phyloP scores from a whole-genome alignment of 2,113 vertebrate genomes.

The Callipepla squamata region DNA sequence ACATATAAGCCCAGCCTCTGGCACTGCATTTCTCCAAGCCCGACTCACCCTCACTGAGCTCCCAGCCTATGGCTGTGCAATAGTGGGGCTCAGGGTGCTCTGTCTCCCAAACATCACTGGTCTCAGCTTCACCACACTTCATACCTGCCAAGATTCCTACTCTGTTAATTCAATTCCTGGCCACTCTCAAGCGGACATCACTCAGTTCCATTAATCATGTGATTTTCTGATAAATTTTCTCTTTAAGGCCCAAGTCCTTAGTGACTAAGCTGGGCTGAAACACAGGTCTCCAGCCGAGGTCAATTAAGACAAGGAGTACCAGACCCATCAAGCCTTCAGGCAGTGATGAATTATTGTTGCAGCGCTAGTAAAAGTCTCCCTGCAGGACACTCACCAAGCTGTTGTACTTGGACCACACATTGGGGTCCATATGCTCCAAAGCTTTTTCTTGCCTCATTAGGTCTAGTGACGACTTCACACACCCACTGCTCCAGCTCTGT shows the following conservation, averaged over 20 bases:
- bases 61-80: not conserved
- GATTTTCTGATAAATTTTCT: constrained; percentile 55
- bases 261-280: constrained; percentile 35
- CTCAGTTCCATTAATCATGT: constrained; percentile 49
- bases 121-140: not conserved
- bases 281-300: constrained; percentile 49
- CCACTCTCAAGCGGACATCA: not conserved
- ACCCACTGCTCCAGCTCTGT: not conserved
- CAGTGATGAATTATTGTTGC: constrained; percentile 69
- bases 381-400: constrained; percentile 71
- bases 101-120: not conserved
- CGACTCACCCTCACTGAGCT: not conserved
- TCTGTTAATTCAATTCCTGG: constrained; percentile 44
- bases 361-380: constrained; percentile 65
- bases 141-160: constrained; percentile 22
- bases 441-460: constrained; percentile 7
- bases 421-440: constrained; percentile 67
- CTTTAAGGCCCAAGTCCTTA: not conserved
- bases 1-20: not conserved
- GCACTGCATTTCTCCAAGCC: not conserved
- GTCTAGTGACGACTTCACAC: not conserved
- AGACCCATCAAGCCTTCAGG: constrained; percentile 58
- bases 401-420: constrained; percentile 65
- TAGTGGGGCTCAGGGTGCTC: not conserved
- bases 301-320: constrained; percentile 55